phyloP scores from a whole-genome alignment of 2,888 invertebrate genomes.

The Drosophila neotestacea region DNA sequence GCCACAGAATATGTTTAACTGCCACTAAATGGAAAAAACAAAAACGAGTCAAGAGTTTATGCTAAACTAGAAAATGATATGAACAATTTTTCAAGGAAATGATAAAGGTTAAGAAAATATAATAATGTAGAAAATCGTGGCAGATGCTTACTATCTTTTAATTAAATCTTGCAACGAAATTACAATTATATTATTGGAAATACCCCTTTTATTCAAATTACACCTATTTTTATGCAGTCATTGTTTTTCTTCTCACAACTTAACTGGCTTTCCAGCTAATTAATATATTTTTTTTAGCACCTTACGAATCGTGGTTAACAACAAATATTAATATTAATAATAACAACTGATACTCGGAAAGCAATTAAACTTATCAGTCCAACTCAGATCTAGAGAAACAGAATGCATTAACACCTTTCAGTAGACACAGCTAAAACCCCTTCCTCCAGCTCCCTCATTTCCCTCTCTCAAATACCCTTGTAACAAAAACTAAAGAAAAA shows the following conservation, averaged over 20 bases:
- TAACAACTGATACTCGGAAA: slow-evolving; percentile 25
- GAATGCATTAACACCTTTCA: slow-evolving; percentile 72
- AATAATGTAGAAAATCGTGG: slow-evolving; percentile 3
- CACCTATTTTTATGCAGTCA: background rate
- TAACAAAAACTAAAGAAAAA: slow-evolving; percentile 58
- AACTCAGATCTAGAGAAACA: slow-evolving; percentile 37
- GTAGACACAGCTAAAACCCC: slow-evolving; percentile 14
- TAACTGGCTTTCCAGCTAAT: slow-evolving; percentile 49
- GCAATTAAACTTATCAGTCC: slow-evolving; percentile 41
- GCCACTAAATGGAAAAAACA: background rate
- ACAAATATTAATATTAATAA: slow-evolving; percentile 39
- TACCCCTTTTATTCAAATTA: background rate
- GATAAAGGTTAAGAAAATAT: background rate
- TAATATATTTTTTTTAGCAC: slow-evolving; percentile 70
- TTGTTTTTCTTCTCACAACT: background rate
- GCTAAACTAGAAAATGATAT: slow-evolving; percentile 1
- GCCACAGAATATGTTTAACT: slow-evolving; percentile 9
- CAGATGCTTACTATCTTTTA: slow-evolving; percentile 9
- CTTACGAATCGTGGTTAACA: slow-evolving; percentile 18
- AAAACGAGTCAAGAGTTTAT: slow-evolving; percentile 6
- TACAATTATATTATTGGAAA: background rate
- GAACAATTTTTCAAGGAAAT: background rate
- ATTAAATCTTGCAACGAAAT: background rate
- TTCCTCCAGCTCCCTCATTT: background rate
- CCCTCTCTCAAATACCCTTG: slow-evolving; percentile 58